Conservation (phyloP, 2,113 vertebrate genomes). For the Dinomys branickii region DNA sequence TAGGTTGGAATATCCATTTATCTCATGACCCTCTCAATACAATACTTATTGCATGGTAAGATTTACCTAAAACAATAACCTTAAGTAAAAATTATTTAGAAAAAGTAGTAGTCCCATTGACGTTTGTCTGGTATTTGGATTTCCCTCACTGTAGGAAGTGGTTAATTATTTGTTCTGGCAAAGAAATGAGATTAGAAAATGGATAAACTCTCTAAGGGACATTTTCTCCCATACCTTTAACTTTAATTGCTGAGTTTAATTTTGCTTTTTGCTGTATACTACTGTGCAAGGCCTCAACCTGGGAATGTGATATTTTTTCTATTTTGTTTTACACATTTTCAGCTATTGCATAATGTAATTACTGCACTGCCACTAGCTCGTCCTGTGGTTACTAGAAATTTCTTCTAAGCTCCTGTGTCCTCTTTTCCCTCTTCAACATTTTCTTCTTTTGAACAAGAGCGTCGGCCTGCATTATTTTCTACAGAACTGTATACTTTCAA, state of each 20-base stretch:
- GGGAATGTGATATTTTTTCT: conserved; percentile 55
- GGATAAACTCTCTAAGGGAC: conserved; percentile 8
- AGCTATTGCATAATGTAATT: conserved; percentile 44
- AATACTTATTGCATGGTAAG: conserved; percentile 16
- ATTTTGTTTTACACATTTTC: conserved; percentile 61
- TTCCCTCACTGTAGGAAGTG: conserved; percentile 35
- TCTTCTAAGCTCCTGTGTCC: conserved; percentile 47
- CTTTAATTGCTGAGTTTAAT: conserved; percentile 66
- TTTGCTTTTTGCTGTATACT: conserved; percentile 43
- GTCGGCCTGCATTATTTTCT: conserved; percentile 61
- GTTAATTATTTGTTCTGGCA: conserved; percentile 37
- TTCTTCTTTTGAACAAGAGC: conserved; percentile 61
- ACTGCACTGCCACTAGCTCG: conserved; percentile 25
- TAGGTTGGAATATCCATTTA: not conserved
- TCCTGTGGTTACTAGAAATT: conserved; percentile 59
- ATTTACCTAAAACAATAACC: conserved; percentile 11
- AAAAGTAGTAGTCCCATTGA: conserved; percentile 20
- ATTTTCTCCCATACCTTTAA: conserved; percentile 44
- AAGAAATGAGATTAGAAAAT: conserved; percentile 50
- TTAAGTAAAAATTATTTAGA: conserved; percentile 32
- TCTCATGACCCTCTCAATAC: not conserved
- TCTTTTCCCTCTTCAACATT: conserved; percentile 53
- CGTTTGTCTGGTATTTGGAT: conserved; percentile 23
- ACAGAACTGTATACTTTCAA: conserved; percentile 20
- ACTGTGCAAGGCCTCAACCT: conserved; percentile 45